Evolutionary conservation across 1,140 invertebrate species (phyloP), one percentile per base, ranked within the genome.

Genomic region (Musca domestica): DNA sequence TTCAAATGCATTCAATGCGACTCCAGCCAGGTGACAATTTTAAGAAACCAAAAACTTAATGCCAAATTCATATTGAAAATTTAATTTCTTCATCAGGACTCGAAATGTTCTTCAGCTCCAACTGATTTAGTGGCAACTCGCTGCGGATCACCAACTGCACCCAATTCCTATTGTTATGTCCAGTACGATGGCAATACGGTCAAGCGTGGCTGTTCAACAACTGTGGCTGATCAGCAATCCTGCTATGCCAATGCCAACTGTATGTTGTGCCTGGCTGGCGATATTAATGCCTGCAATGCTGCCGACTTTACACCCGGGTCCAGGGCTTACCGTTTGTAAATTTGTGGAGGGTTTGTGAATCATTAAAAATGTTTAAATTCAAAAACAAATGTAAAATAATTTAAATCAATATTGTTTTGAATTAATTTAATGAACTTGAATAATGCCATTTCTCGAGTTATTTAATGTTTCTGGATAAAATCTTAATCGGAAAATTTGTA

Each of bases 131-230:
- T 20, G n/a, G 71, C 76, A 0, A 19, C 61, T 0, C 74, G 69
- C 7, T 80, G 77, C 25, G 25, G 41, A 3, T 72, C 74, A 10
- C 75, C 77, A 9, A 73, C 77, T 9, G 72, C 77, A 4, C 47
- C 71, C 20, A 80, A 80, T 48, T 80, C 77, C 0, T 80, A 80
- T 64, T 80, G 77, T 49, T 80, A 72, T 68, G 76, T 73, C 9
- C 75, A 76, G 49, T 67, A 72, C 12, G 68, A 73, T 2, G 69
- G 48, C 1, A 51, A 66, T 17, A 47, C 20, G 25, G 66, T 70
- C n/a, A 73, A 54, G 25, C 74, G 77, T 7, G 77, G 77, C 6
- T 80, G 77, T 65, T 63, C 77, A 30, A 77, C 74, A 34, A 78
- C 71, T 22, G 63, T 76, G 17, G 52, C 52, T 12, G 74, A 76